Percentiles rank a stretch among this genome's conserved stretches.
phyloP scores from a whole-genome alignment of 2,888 invertebrate species.

The Pemphredon lugubris region DNA sequence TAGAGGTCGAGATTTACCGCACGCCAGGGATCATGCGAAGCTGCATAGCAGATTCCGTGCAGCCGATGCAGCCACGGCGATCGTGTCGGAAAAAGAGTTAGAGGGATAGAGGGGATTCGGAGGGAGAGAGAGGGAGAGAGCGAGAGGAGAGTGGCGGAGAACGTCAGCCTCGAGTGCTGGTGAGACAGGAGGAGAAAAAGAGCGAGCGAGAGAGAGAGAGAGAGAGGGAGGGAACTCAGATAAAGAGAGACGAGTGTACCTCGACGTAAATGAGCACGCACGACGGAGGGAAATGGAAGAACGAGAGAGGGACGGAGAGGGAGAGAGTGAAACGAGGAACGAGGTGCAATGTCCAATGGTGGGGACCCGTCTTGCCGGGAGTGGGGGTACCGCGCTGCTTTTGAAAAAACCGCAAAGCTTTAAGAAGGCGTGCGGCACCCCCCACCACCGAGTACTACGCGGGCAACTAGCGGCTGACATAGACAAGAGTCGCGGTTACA shows the following conservation, averaged over 20 bases:
- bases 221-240: slow-evolving; percentile 1
- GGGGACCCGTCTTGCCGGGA: slow-evolving; percentile 33
- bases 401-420: slow-evolving; percentile 80
- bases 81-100: slow-evolving; percentile 36
- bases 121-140: slow-evolving; percentile 28
- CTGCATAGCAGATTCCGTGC: slow-evolving; percentile 14
- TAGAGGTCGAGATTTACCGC: slow-evolving; percentile 20
- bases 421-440: slow-evolving; percentile 79
- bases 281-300: slow-evolving; percentile 25
- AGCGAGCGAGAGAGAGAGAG: slow-evolving; percentile 20
- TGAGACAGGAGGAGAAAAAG: slow-evolving; percentile 25
- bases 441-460: slow-evolving; percentile 78
- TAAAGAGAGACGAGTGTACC: slow-evolving; percentile 27
- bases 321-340: slow-evolving; percentile 17
- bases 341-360: slow-evolving; percentile 16
- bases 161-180: slow-evolving; percentile 17
- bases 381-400: slow-evolving; percentile 75
- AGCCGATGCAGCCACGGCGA: slow-evolving; percentile 37
- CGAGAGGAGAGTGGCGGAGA: slow-evolving; percentile 30
- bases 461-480: slow-evolving; percentile 77
- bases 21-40: neutral
- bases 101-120: slow-evolving; percentile 21
- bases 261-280: slow-evolving; percentile 31
- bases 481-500: slow-evolving; percentile 72
- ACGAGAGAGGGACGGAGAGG: slow-evolving; percentile 14